These are phyloP conservation scores for Pristionchus entomophagus DNA, from an alignment of 2,888 invertebrate genomes.

Conservation along the genomic window DNA sequence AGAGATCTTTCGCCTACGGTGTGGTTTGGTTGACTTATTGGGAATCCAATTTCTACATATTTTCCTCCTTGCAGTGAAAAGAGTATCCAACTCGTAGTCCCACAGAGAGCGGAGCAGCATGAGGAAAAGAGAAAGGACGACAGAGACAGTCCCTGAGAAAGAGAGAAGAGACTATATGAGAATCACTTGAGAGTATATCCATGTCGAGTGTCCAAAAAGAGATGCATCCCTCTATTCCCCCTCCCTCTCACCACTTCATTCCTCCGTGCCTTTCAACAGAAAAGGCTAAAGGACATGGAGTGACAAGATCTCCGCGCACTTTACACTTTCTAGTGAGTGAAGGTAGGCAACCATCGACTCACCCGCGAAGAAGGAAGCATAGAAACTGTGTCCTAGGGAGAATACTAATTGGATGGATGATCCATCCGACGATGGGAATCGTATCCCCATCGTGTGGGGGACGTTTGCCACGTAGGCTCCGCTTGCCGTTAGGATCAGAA, in stretches of 20 bases:
- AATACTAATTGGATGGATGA: slow-evolving; percentile 5
- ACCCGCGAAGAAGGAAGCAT: slow-evolving; percentile 45
- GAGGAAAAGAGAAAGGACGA: slow-evolving; percentile 41
- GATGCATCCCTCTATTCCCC: neutral
- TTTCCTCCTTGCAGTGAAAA: slow-evolving; percentile 44
- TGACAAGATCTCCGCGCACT: slow-evolving; percentile 35
- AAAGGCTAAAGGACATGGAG: slow-evolving; percentile 27
- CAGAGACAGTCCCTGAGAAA: slow-evolving; percentile 26
- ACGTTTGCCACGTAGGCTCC: neutral
- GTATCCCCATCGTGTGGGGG: slow-evolving; percentile 38
- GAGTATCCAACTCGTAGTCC: slow-evolving; percentile 34
- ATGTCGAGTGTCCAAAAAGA: slow-evolving; percentile 1
- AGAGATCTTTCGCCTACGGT: slow-evolving; percentile 24
- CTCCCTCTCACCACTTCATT: slow-evolving; percentile 6
- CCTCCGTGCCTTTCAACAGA: slow-evolving; percentile 30
- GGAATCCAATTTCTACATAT: slow-evolving; percentile 18
- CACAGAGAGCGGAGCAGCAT: slow-evolving; percentile 19
- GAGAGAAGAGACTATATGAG: slow-evolving; percentile 12
- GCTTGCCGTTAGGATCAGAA: slow-evolving; percentile 19
- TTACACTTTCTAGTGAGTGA: slow-evolving; percentile 5
- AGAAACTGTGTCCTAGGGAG: slow-evolving; percentile 30
- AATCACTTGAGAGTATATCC: slow-evolving; percentile 32
- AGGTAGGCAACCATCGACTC: neutral
- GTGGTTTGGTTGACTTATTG: slow-evolving; percentile 13
- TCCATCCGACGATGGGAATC: slow-evolving; percentile 20